Evolutionary conservation across 1,140 invertebrate genomes (phyloP).

Genomic region (Popillia japonica): DNA sequence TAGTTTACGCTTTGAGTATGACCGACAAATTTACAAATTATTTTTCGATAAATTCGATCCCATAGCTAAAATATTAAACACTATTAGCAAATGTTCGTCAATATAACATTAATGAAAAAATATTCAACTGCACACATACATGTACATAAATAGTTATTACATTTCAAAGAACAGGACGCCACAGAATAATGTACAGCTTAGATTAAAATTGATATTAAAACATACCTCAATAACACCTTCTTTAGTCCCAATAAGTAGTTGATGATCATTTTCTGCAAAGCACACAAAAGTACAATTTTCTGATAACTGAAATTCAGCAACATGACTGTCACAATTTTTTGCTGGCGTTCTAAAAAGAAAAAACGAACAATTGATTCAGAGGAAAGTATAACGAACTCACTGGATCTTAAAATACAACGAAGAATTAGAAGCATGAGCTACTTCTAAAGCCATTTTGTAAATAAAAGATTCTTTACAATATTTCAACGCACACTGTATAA

Average conservation of each 20-base stretch:
- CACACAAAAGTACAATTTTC: slow-evolving; percentile 36
- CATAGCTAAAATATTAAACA: slow-evolving; percentile 42
- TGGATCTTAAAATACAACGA: slow-evolving; percentile 43
- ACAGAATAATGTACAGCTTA: no score
- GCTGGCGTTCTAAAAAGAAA: slow-evolving; percentile 14
- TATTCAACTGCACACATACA: no score
- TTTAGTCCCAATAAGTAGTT: slow-evolving; percentile 40
- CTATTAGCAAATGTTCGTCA: no score
- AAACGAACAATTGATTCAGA: background rate
- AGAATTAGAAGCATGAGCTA: slow-evolving; percentile 33
- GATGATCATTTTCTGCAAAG: slow-evolving; percentile 38
- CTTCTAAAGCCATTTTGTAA: slow-evolving; percentile 40
- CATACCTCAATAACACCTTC: slow-evolving; percentile 39
- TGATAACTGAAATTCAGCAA: slow-evolving; percentile 6
- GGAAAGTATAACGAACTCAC: slow-evolving; percentile 38
- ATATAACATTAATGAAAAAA: no score
- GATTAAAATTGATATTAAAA: no score
- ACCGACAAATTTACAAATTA: slow-evolving; percentile 40
- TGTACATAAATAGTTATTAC: no score
- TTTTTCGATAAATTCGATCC: slow-evolving; percentile 39
- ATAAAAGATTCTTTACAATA: slow-evolving; percentile 40
- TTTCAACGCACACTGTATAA: slow-evolving; percentile 46
- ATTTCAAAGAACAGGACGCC: no score
- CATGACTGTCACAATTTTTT: background rate
- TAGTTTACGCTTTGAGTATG: slow-evolving; percentile 35